Conservation (phyloP, 2,113 vertebrate species). For the Elephas maximus region DNA sequence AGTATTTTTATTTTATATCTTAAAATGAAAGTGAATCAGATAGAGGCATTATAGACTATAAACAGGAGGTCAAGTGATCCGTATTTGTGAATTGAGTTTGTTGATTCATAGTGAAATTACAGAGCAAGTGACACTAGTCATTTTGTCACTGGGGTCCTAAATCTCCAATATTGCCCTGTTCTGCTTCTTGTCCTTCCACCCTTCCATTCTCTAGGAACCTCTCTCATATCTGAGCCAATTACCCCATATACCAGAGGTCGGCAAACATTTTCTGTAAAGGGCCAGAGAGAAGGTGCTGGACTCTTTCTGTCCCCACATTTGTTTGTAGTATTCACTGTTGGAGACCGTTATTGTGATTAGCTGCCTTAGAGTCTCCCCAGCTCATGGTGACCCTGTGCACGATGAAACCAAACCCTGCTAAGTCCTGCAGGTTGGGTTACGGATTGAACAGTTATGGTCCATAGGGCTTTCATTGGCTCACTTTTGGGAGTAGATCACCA, state of each 20-base stretch:
- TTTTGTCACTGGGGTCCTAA: background rate
- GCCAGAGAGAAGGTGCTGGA: too few relatives aligned
- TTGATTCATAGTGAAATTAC: background rate
- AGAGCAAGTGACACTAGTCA: background rate
- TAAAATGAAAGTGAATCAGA: background rate
- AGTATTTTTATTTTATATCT: background rate
- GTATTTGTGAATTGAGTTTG: background rate
- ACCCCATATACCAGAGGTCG: too few relatives aligned
- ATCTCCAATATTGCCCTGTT: accelerated
- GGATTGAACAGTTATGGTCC: background rate
- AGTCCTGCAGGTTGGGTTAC: too few relatives aligned
- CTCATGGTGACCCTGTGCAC: too few relatives aligned
- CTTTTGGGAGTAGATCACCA: background rate
- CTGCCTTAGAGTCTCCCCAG: too few relatives aligned
- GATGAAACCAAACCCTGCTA: too few relatives aligned
- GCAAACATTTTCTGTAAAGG: too few relatives aligned
- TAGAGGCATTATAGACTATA: background rate
- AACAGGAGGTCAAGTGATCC: background rate
- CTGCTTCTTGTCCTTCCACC: background rate
- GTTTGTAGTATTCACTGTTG: background rate
- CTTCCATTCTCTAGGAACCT: background rate
- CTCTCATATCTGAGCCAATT: background rate
- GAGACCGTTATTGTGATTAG: background rate
- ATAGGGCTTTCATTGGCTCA: background rate
- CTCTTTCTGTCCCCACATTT: accelerated